These are phyloP conservation scores for Rhinolophus ferrumequinum DNA, from an alignment of 2,113 vertebrate species.

Conservation along the genomic window DNA sequence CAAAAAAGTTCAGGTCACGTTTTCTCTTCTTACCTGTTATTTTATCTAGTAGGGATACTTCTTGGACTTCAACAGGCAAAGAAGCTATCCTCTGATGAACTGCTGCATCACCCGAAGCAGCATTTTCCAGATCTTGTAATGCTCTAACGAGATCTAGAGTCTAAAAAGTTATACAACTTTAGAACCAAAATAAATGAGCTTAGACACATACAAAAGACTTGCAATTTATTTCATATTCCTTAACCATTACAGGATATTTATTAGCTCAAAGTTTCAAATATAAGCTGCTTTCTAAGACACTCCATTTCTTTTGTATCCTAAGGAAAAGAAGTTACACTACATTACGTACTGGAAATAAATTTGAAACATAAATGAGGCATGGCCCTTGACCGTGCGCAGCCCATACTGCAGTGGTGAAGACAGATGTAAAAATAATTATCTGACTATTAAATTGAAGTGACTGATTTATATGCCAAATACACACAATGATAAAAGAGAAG, in stretches of 20 bases:
- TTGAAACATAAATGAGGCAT: background rate
- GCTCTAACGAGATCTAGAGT: constrained; percentile 97
- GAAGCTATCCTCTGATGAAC: constrained; percentile 97
- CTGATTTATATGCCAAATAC: background rate
- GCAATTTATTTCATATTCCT: constrained; percentile 30
- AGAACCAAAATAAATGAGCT: constrained; percentile 67
- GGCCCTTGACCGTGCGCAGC: background rate
- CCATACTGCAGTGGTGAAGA: background rate
- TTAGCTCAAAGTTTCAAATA: background rate
- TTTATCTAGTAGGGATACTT: constrained; percentile 95
- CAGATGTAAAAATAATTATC: constrained; percentile 41
- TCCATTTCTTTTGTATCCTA: constrained; percentile 4
- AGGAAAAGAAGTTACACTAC: background rate
- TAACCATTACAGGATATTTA: background rate
- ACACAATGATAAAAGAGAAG: background rate
- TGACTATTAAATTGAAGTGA: background rate
- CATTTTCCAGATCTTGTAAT: constrained; percentile 98
- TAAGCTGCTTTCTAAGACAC: background rate
- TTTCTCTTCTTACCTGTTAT: constrained; percentile 92
- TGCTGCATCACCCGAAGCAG: constrained; percentile 95
- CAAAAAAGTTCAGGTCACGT: background rate
- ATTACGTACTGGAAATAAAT: background rate
- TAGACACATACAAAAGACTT: constrained; percentile 14
- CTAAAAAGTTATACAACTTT: constrained; percentile 86
- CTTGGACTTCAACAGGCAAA: constrained; percentile 96